A percentile compares a stretch with the other conserved stretches of the same genome.
These are phyloP conservation scores for Nothocercus nigrocapillus DNA, from an alignment of 2,113 vertebrate species.

Conservation along the genomic window DNA sequence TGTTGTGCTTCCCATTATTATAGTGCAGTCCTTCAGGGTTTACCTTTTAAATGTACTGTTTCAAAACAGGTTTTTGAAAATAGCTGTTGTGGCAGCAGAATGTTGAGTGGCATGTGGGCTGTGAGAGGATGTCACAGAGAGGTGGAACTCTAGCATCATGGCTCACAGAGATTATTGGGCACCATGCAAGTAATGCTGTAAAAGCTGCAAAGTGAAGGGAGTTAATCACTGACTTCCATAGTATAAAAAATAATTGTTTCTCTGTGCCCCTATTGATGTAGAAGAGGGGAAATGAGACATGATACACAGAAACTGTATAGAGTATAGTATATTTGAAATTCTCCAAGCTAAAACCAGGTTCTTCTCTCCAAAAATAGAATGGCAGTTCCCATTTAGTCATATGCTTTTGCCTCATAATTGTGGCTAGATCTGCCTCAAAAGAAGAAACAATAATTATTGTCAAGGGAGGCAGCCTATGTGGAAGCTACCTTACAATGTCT, in stretches of 20 bases:
- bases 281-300: background rate
- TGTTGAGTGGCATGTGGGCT: conserved; percentile 37
- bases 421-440: background rate
- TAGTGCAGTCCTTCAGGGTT: background rate
- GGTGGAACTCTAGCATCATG: background rate
- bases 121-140: conserved; percentile 40
- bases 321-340: background rate
- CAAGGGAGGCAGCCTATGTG: background rate
- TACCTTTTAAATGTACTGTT: conserved; percentile 9
- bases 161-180: background rate
- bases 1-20: background rate
- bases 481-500: background rate
- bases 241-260: background rate
- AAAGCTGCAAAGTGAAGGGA: conserved; percentile 4
- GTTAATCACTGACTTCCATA: background rate
- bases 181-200: background rate
- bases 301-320: background rate
- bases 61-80: conserved; percentile 36
- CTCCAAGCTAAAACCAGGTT: background rate
- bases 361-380: background rate
- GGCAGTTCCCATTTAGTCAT: background rate
- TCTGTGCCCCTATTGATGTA: background rate
- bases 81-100: conserved; percentile 33
- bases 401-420: background rate
- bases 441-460: background rate